These are phyloP conservation scores for Brachionus manjavacas DNA, from an alignment of 1,140 invertebrate species.

Conservation along the genomic window DNA sequence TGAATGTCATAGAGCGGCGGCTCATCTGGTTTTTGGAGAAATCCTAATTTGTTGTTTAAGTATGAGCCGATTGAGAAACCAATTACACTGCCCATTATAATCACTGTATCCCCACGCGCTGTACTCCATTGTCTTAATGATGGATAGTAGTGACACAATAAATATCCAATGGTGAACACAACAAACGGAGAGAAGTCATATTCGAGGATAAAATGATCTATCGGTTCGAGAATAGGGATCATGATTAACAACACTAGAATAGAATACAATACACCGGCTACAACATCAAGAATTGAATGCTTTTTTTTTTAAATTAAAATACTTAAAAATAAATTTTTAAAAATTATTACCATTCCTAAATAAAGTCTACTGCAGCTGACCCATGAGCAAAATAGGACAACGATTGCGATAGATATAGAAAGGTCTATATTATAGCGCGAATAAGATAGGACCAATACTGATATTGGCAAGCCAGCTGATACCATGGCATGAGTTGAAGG, in stretches of 20 bases:
- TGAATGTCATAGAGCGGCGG: slow-evolving; percentile 60
- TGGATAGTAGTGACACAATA: slow-evolving; percentile 68
- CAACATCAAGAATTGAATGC: slow-evolving; percentile 46
- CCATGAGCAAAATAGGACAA: slow-evolving; percentile 13
- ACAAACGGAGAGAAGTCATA: slow-evolving; percentile 65
- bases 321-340: slow-evolving; percentile 50
- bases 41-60: slow-evolving; percentile 73
- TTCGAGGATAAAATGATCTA: slow-evolving; percentile 70
- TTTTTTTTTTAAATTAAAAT: neutral
- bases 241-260: slow-evolving; percentile 66
- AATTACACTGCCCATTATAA: slow-evolving; percentile 69
- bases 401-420: neutral
- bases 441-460: slow-evolving; percentile 19
- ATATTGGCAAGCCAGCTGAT: slow-evolving; percentile 38
- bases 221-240: slow-evolving; percentile 68
- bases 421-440: slow-evolving; percentile 30
- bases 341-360: slow-evolving; percentile 77
- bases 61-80: slow-evolving; percentile 75
- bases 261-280: slow-evolving; percentile 62
- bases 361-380: slow-evolving; percentile 79
- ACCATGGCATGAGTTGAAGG: slow-evolving; percentile 90
- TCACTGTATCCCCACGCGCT: slow-evolving; percentile 75
- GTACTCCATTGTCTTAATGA: slow-evolving; percentile 56
- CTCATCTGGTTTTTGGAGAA: slow-evolving; percentile 59
- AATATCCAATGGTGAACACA: slow-evolving; percentile 64